phyloP scores from a whole-genome alignment of 1,140 invertebrate genomes.

The Pachyrhynchus sulphureomaculatus region DNA sequence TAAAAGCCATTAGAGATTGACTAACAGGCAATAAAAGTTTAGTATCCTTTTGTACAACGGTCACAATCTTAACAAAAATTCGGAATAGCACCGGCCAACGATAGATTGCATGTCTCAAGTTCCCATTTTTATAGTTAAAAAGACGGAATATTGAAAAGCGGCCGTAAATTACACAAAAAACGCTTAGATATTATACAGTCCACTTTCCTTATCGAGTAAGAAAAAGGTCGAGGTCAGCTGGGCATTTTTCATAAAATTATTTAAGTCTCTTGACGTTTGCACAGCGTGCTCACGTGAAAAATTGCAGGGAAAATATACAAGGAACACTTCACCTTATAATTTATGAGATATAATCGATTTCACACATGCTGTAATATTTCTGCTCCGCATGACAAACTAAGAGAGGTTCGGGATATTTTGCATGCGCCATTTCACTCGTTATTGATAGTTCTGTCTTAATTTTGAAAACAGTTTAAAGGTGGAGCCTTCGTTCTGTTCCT shows the following conservation, averaged over 20 bases:
- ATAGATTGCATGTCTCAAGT: conserved; percentile 12
- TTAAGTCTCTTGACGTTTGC: conserved; percentile 11
- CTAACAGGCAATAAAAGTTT: no score
- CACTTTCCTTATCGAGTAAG: conserved; percentile 14
- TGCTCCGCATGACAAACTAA: neutral
- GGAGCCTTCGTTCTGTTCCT: neutral
- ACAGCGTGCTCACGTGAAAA: conserved; percentile 17
- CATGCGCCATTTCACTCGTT: conserved; percentile 13
- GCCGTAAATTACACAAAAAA: conserved; percentile 22
- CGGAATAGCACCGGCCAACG: neutral
- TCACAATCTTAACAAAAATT: no score
- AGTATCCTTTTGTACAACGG: no score
- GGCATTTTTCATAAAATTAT: conserved; percentile 24
- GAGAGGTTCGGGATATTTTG: conserved; percentile 9
- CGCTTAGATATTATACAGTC: conserved; percentile 13
- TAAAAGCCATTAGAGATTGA: no score
- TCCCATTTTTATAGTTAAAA: conserved; percentile 13
- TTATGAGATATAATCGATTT: conserved; percentile 31
- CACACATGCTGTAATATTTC: conserved; percentile 21
- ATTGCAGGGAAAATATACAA: conserved; percentile 17
- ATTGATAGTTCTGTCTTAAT: conserved; percentile 22
- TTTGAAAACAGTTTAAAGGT: conserved; percentile 9
- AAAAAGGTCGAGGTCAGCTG: conserved; percentile 16
- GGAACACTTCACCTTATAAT: conserved; percentile 24
- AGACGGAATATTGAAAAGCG: conserved; percentile 17